Conservation (phyloP, 2,113 vertebrate species). For the Micronycteris hirsuta region DNA sequence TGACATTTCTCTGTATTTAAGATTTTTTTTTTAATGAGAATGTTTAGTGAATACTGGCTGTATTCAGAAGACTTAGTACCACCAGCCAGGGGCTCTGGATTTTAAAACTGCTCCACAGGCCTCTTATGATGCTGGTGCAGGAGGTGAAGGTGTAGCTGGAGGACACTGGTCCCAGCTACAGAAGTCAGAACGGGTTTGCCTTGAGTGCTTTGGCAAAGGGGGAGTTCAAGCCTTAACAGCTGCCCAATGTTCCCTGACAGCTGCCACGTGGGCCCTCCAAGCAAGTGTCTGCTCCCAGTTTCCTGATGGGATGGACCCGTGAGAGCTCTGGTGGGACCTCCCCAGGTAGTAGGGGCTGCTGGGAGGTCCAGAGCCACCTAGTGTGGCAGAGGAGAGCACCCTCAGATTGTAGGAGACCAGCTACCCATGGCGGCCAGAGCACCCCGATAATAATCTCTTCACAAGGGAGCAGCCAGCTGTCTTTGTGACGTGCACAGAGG, state of each 20-base stretch:
- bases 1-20: background rate
- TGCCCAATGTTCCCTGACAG: too few species aligned
- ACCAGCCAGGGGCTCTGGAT: background rate
- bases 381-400: background rate
- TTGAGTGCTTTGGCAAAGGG: background rate
- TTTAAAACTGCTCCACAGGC: background rate
- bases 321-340: background rate
- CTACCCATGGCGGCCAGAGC: background rate
- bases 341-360: background rate
- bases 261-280: background rate
- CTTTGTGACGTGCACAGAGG: rapidly evolving
- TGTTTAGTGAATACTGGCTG: background rate
- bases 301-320: background rate
- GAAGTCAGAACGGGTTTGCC: background rate
- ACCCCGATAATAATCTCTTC: background rate
- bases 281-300: background rate
- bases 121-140: rapidly evolving
- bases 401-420: background rate
- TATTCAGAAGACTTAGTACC: background rate
- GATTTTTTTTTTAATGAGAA: background rate
- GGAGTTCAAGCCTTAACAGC: background rate
- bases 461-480: background rate
- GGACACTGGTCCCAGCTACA: background rate
- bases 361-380: background rate
- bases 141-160: background rate